Conservation (phyloP, 2,113 vertebrate genomes). For the Grantiella picta region DNA sequence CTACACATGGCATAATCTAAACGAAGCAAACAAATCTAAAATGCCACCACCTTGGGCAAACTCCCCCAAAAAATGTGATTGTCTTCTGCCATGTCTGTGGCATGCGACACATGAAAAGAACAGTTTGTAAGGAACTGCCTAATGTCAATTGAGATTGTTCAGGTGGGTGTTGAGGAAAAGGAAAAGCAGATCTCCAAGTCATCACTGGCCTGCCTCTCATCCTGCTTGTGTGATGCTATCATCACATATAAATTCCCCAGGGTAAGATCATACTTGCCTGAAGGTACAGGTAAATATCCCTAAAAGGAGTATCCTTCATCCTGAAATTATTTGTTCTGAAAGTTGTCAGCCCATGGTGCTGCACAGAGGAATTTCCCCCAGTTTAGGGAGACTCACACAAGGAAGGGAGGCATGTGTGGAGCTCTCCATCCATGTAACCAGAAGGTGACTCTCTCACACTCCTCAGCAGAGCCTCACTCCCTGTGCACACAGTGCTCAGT, state of each 20-base stretch:
- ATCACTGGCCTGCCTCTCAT: background rate
- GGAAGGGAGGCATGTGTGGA: rapidly evolving
- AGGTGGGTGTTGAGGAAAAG: background rate
- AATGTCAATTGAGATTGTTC: background rate
- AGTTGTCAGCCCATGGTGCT: too few species aligned
- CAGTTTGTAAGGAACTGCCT: too few species aligned
- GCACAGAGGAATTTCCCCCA: background rate
- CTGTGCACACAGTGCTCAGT: background rate
- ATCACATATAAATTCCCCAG: background rate
- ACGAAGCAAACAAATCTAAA: background rate
- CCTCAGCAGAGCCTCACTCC: background rate
- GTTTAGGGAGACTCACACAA: background rate
- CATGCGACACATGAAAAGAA: too few species aligned
- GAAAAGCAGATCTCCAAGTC: background rate
- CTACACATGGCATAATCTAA: rapidly evolving
- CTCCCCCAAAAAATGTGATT: rapidly evolving
- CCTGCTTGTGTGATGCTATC: background rate
- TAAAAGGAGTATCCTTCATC: background rate
- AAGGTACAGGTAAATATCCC: background rate
- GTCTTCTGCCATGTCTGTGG: background rate
- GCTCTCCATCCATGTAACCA: background rate
- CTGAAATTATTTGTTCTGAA: background rate
- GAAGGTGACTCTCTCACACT: background rate
- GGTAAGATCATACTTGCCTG: background rate
- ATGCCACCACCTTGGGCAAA: background rate